A percentile compares a stretch with the other conserved stretches of the same genome.
These are phyloP conservation scores for Pseudois nayaur DNA, from an alignment of 2,113 vertebrate genomes.

Conservation along the genomic window DNA sequence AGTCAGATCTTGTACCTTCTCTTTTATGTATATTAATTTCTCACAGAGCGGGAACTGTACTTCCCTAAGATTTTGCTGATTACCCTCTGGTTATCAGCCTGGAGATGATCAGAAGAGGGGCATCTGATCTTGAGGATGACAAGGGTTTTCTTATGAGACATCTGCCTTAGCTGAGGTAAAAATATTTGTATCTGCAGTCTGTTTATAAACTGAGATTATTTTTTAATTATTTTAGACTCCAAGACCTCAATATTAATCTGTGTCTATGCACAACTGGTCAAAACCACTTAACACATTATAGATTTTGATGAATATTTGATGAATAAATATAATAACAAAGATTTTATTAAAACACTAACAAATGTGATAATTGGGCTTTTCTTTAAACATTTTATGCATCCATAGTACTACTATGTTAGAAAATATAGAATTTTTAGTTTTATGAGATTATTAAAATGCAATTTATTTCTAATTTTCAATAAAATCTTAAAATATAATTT, in stretches of 20 bases:
- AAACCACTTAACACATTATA: not conserved
- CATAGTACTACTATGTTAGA: not conserved
- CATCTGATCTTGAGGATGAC: not conserved
- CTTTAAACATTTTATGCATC: not conserved
- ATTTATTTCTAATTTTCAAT: not conserved
- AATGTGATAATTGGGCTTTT: not conserved
- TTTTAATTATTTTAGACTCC: not conserved
- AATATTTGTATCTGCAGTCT: not conserved
- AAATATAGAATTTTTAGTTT: not conserved
- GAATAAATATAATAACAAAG: not conserved
- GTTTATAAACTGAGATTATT: not conserved
- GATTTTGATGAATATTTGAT: not conserved
- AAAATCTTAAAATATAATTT: not conserved
- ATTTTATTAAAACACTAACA: not conserved
- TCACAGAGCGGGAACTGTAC: not conserved
- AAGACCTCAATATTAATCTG: not conserved
- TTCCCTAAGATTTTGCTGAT: not conserved
- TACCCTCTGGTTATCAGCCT: not conserved
- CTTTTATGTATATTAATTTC: not conserved
- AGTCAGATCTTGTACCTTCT: not conserved
- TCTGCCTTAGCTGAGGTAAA: not conserved
- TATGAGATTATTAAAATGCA: not conserved
- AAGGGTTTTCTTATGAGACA: not conserved
- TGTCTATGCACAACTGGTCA: not conserved
- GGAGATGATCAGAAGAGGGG: not conserved